Conservation (phyloP, 2,797 vertebrate species). For the Distichodus sexfasciatus region DNA sequence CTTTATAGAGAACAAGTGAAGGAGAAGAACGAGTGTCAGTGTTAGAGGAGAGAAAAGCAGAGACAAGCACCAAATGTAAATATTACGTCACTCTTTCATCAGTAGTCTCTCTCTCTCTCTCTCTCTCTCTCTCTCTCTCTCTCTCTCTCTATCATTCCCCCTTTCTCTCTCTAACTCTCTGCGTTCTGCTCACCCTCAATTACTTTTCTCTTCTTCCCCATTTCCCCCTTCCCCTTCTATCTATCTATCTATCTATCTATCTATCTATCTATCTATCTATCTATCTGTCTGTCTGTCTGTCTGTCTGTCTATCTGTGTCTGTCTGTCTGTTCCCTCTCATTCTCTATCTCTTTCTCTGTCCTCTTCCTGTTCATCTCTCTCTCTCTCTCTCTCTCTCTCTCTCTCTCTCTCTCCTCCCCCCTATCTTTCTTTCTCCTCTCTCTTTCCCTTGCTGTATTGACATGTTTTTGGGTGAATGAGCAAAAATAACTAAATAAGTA, state of each 20-base stretch:
- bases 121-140: constrained; percentile 3
- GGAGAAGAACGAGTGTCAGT: too few species aligned
- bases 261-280: neutral
- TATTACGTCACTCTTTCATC: too few species aligned
- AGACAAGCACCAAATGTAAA: too few species aligned
- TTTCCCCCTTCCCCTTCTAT: neutral
- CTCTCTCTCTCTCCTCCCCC: neutral
- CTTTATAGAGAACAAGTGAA: too few species aligned
- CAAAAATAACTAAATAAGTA: too few species aligned
- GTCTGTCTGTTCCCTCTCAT: constrained; percentile 1
- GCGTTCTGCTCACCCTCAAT: too few species aligned
- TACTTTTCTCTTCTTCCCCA: neutral
- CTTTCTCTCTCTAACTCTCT: too few species aligned
- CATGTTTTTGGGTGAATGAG: too few species aligned
- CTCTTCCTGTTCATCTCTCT: too few species aligned
- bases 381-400: neutral
- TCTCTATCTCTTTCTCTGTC: neutral
- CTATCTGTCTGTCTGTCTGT: neutral
- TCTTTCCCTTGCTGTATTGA: neutral
- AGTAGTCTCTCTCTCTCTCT: neutral
- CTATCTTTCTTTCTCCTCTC: neutral
- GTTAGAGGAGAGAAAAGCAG: too few species aligned
- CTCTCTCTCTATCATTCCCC: neutral
- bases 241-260: neutral
- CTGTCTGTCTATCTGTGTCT: neutral